Evolutionary conservation across 2,797 vertebrate species (phyloP), one percentile per base, ranked within the genome.

Genomic region (Smutsia temminckii): DNA sequence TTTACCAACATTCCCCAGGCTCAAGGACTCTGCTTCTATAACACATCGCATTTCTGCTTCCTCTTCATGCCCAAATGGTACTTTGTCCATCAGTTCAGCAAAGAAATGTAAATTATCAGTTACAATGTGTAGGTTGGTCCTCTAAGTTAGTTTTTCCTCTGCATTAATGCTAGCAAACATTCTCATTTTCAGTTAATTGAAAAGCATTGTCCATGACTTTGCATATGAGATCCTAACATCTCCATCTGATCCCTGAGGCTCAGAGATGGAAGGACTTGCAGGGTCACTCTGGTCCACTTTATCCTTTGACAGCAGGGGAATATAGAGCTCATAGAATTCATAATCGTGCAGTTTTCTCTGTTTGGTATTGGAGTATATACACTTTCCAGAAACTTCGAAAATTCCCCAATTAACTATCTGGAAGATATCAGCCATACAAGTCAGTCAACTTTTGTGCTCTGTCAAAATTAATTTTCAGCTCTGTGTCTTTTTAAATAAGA

Each of bases 351-450:
- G 2, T 89, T 79, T 83, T 87, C 10, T 72, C 66, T 78, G 2
- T 94, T 42, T 63, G 11, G 14, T n/a, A 59, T 23, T 81, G 23
- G n/a, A 57, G 55, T 85, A 71, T 57, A 21, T 59, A 59, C 20
- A 46, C 23, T 85, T 89, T 68, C 53, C 68, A 81, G 91, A 95
- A 86, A 91, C 46, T 83, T 84, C 46, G 89, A 83, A 89, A 95
- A 57, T 91, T 94, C 53, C 29, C n/a, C 40, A 93, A 0, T 78
- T 61, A 88, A 34, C 77, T 90, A 12, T 90, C 51, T 59, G 61
- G 75, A 91, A 94, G 91, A 80, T 72, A 49, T 17, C 25, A 72
- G 14, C 72, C 77, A 96, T 57, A 29, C 37, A 96, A 78, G 18
- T 74, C 53, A 79, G 57, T 46, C 46, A 46, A 91, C 49, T 77